Conservation (phyloP, 2,797 vertebrate genomes). For the Microhierax caerulescens region DNA sequence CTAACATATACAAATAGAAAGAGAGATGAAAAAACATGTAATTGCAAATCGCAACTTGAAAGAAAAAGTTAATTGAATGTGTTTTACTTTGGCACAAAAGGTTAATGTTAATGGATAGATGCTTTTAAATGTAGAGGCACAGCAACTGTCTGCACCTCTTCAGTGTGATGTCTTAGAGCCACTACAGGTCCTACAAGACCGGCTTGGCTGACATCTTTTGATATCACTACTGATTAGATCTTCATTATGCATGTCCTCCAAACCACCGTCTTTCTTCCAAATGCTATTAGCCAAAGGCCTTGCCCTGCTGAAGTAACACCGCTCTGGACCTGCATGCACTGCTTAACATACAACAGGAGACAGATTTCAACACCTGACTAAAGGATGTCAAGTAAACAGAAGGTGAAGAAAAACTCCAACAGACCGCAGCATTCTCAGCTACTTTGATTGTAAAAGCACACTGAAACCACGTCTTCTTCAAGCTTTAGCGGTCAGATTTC, state of each 20-base stretch:
- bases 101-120: background rate
- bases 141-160: background rate
- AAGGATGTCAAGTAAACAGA: background rate
- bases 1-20: background rate
- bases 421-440: background rate
- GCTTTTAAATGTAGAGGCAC: background rate
- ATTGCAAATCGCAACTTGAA: background rate
- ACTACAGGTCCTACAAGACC: background rate
- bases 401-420: background rate
- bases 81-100: background rate
- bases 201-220: background rate
- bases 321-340: background rate
- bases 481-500: background rate
- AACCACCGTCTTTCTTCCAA: background rate
- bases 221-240: background rate
- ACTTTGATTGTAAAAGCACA: background rate
- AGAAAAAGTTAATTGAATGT: background rate
- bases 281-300: background rate
- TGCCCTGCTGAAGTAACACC: background rate
- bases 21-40: background rate
- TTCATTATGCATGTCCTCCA: background rate
- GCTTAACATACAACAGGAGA: background rate
- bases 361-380: background rate
- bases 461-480: background rate
- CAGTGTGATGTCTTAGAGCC: background rate